Base-by-base conservation (phyloP, 2,888 invertebrate genomes). In the Nomada ferruginata region DNA sequence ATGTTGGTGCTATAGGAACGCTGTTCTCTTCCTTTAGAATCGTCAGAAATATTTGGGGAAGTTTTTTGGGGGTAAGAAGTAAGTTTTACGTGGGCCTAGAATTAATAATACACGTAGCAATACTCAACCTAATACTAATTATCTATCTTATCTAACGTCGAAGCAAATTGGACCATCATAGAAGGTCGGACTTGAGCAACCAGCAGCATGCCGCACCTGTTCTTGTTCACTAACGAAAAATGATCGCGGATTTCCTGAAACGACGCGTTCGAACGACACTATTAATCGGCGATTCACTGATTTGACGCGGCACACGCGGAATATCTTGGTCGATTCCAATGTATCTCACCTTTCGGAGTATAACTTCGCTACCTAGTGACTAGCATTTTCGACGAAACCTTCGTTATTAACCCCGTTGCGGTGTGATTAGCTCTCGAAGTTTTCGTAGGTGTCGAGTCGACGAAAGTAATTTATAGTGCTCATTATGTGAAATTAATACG, bases 311-410 rank as follows among this genome's bases (percentile, higher is more conserved):
- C 72, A 42, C 70, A 60, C 60, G 61, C 68, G 63, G 69, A 23
- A 68, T 63, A 66, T 60, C 68, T 69, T 61, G 63, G 55, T 85
- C 76, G 72, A 85, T 87, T 76, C 64, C 57, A 79, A 86, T 86
- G 82, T 85, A 82, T 85, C 76, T 65, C 68, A 44, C 42, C 52
- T 70, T 70, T 70, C 50, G 44, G 36, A 20, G 23, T 44, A 50
- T 60, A 47, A 65, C 36, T 57, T 55, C 18, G 59, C 13, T 13
- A n/a, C 15, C 26, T n/a, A 36, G 44, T 64, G 64, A 69, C 65
- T 65, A 53, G 72, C 65, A 52, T 68, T 53, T 69, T 57, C 52
- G 57, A 57, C 47, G 59, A 15, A 13, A 36, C 53, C 55, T 18
- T 57, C 66, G 53, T 72, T 76, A 82, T 68, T 76, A 29, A 36